These are phyloP conservation scores for Amphiprion clarkii DNA, from an alignment of 2,797 vertebrate genomes.

Conservation along the genomic window DNA sequence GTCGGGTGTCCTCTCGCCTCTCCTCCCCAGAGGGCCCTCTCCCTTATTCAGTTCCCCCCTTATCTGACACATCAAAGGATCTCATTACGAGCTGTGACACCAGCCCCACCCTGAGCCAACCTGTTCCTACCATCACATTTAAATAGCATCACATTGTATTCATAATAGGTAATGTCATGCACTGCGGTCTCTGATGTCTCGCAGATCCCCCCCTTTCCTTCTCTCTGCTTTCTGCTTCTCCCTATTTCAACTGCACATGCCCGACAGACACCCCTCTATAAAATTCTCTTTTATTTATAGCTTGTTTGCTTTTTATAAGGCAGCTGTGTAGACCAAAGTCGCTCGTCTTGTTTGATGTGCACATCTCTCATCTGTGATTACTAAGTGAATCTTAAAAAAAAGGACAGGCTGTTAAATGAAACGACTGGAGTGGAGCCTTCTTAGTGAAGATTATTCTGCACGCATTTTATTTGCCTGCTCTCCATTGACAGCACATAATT, in stretches of 20 bases:
- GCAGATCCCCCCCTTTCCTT: constrained; percentile 45
- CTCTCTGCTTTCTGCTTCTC: constrained; percentile 57
- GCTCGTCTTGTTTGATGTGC: constrained; percentile 85
- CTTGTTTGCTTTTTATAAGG: constrained; percentile 88
- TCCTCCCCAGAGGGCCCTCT: constrained; percentile 70
- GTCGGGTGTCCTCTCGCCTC: constrained; percentile 77
- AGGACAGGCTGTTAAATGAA: constrained; percentile 83
- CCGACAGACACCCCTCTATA: constrained; percentile 85
- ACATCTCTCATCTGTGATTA: constrained; percentile 85
- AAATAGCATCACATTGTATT: constrained; percentile 85
- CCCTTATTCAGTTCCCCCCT: constrained; percentile 72
- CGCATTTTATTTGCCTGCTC: constrained; percentile 74
- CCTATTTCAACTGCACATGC: constrained; percentile 70
- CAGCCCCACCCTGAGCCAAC: constrained; percentile 79
- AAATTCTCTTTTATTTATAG: constrained; percentile 89
- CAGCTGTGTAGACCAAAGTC: constrained; percentile 83
- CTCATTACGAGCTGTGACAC: constrained; percentile 84
- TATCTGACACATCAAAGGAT: constrained; percentile 89
- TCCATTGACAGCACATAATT: constrained; percentile 64
- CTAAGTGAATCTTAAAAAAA: constrained; percentile 78
- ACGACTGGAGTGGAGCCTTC: constrained; percentile 78
- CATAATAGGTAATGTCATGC: constrained; percentile 83
- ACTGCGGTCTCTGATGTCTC: constrained; percentile 76
- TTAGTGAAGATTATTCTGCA: constrained; percentile 71
- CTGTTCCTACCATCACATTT: constrained; percentile 82